phyloP scores from a whole-genome alignment of 2,797 vertebrate genomes.

The Erithacus rubecula region DNA sequence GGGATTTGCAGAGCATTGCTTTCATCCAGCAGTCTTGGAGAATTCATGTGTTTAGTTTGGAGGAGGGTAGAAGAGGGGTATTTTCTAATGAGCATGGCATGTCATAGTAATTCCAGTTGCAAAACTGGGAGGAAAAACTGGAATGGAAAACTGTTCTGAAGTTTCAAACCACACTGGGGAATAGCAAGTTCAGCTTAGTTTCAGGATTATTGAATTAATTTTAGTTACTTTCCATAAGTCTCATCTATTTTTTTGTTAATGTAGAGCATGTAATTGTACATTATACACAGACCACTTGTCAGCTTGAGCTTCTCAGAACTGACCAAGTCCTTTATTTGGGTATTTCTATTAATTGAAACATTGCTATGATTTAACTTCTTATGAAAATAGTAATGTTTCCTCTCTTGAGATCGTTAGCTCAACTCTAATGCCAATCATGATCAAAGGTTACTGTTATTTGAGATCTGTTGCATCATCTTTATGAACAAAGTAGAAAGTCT shows the following conservation, averaged over 20 bases:
- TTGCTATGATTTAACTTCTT: not conserved
- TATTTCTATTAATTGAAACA: not conserved
- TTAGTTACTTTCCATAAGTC: not conserved
- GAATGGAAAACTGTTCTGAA: not conserved
- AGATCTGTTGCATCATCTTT: not conserved
- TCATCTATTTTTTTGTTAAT: not conserved
- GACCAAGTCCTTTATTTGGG: not conserved
- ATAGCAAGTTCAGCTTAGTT: not conserved
- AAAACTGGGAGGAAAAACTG: not conserved
- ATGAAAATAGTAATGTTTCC: not conserved
- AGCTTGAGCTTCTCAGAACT: not conserved
- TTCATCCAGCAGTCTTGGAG: not conserved
- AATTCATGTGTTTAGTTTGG: not conserved
- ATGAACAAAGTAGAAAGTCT: not conserved
- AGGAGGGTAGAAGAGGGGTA: not conserved
- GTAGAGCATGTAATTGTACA: not conserved
- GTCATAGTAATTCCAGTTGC: not conserved
- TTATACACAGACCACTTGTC: not conserved
- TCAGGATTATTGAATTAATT: not conserved
- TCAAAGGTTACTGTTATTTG: conserved; percentile 17
- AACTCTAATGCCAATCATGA: not conserved
- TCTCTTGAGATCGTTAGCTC: not conserved
- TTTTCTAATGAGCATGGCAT: not conserved
- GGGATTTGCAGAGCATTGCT: not conserved
- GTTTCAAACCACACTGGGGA: not conserved